Evolutionary conservation across 2,888 invertebrate genomes (phyloP).

Genomic region (Hirtodrosophila cameraria): DNA sequence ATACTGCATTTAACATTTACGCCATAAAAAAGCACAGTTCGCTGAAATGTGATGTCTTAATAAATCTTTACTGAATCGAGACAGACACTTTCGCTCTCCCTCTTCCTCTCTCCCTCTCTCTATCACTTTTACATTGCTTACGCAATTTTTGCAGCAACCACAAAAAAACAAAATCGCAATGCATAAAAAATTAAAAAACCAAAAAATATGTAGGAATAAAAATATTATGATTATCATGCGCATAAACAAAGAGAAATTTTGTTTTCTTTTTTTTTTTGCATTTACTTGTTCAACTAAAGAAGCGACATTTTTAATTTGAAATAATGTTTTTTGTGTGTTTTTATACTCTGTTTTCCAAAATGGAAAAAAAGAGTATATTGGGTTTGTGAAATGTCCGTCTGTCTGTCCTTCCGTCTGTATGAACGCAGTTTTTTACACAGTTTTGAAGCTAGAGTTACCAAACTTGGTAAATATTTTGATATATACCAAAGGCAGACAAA

Average conservation of each 20-base stretch:
- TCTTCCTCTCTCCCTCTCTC: background rate
- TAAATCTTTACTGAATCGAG: constrained; percentile 27
- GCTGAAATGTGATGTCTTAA: constrained; percentile 46
- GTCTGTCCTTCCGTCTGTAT: too few species aligned
- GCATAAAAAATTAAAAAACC: background rate
- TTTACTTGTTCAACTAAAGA: constrained; percentile 28
- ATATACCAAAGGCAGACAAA: too few species aligned
- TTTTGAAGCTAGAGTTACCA: too few species aligned
- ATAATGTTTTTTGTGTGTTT: constrained; percentile 16
- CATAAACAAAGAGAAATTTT: constrained; percentile 25
- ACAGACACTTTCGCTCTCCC: background rate
- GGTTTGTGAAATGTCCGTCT: too few species aligned
- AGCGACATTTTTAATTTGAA: constrained; percentile 21
- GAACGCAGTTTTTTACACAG: too few species aligned
- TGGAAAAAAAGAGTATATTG: too few species aligned
- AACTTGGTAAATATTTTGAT: too few species aligned
- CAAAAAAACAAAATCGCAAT: constrained; percentile 8
- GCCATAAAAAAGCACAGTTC: constrained; percentile 33
- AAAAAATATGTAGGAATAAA: too few species aligned
- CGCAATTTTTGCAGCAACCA: constrained; percentile 22
- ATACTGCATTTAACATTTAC: constrained; percentile 21
- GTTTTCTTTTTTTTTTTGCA: constrained; percentile 10
- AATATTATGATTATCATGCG: too few species aligned
- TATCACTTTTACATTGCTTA: constrained; percentile 10
- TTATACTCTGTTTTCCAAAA: too few species aligned